Evolutionary conservation across 2,888 invertebrate genomes (phyloP).

Genomic region (Eupithecia subumbrata): DNA sequence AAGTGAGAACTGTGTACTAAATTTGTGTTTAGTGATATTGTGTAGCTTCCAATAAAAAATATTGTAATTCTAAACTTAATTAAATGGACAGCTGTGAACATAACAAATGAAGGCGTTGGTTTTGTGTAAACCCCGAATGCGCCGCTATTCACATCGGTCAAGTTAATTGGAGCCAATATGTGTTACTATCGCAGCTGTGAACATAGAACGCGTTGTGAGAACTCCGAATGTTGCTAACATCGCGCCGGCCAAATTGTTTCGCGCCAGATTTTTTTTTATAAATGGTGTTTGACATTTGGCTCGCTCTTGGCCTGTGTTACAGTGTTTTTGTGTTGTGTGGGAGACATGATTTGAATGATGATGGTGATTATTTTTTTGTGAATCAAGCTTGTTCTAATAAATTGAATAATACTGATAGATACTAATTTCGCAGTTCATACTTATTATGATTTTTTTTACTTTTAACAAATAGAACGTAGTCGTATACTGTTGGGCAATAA

Average conservation of each 20-base stretch:
- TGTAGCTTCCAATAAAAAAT: not conserved
- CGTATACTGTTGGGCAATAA: no score
- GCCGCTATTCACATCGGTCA: not conserved
- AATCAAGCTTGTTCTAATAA: not conserved
- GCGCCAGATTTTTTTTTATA: conserved; percentile 55
- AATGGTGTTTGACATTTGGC: conserved; percentile 72
- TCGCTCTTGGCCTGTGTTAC: conserved; percentile 60
- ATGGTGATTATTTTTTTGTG: conserved; percentile 55
- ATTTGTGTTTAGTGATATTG: not conserved
- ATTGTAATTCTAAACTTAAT: not conserved
- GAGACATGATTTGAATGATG: conserved; percentile 65
- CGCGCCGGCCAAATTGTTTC: conserved; percentile 15
- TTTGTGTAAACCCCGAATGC: not conserved
- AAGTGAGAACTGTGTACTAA: not conserved
- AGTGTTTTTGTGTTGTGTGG: conserved; percentile 62
- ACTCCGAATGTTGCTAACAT: conserved; percentile 10
- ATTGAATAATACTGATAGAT: no score
- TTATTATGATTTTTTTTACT: no score
- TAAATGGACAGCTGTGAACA: not conserved
- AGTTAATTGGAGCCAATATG: not conserved
- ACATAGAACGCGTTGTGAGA: not conserved
- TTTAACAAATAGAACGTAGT: no score
- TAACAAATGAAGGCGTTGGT: not conserved
- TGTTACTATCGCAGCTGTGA: not conserved
- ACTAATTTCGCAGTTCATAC: no score